Conservation (phyloP, 2,888 invertebrate species). For the Gisinianus flammeolus region DNA sequence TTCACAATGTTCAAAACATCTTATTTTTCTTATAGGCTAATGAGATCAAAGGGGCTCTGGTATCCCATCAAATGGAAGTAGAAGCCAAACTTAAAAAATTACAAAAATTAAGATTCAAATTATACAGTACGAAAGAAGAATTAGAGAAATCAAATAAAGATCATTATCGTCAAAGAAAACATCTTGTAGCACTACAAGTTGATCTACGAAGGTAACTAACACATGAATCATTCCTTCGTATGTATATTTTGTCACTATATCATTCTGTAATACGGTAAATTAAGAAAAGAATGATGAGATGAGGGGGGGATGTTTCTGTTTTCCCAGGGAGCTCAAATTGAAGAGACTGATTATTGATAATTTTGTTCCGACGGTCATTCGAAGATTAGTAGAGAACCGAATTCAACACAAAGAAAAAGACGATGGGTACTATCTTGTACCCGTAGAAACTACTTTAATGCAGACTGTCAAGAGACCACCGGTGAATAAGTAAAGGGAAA, state of each 20-base stretch:
- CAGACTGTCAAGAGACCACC: constrained; percentile 52
- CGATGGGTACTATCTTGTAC: constrained; percentile 51
- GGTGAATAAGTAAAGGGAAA: not conserved
- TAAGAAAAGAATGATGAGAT: not conserved
- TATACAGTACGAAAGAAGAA: constrained; percentile 77
- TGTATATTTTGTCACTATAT: too few relatives aligned
- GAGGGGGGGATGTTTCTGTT: constrained; percentile 32
- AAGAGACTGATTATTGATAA: constrained; percentile 87
- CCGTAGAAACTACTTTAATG: constrained; percentile 44
- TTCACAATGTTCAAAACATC: too few relatives aligned
- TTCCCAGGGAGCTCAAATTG: constrained; percentile 78
- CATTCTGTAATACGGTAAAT: too few relatives aligned
- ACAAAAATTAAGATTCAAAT: constrained; percentile 86
- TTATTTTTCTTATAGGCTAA: constrained; percentile 65
- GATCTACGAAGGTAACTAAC: constrained; percentile 33
- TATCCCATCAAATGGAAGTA: constrained; percentile 93
- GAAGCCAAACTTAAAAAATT: constrained; percentile 94
- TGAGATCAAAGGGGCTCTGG: constrained; percentile 86
- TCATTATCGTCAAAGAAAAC: constrained; percentile 68
- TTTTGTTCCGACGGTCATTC: constrained; percentile 76
- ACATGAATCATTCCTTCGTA: too few relatives aligned
- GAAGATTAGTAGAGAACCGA: constrained; percentile 52
- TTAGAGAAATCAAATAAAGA: constrained; percentile 82
- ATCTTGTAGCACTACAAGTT: constrained; percentile 35
- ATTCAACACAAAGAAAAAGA: constrained; percentile 51